A percentile compares a stretch with the other conserved stretches of the same genome.
Evolutionary conservation across 2,888 invertebrate species (phyloP).

Genomic region (Belgica antarctica): DNA sequence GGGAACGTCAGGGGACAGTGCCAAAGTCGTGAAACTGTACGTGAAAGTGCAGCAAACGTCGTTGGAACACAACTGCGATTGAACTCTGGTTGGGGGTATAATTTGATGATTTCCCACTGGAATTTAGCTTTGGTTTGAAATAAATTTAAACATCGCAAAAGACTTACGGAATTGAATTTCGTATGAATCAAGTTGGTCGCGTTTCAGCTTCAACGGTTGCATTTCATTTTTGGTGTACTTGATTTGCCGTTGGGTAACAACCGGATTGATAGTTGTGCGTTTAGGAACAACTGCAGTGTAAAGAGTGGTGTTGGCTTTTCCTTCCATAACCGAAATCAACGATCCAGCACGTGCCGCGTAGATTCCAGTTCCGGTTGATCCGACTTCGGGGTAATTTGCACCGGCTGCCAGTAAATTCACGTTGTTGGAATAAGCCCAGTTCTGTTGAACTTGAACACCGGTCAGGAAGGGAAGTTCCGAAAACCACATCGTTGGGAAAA

Average conservation of each 20-base stretch:
- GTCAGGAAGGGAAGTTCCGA: constrained; percentile 76
- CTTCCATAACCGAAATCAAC: constrained; percentile 53
- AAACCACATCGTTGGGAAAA: constrained; percentile 76
- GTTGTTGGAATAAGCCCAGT: constrained; percentile 66
- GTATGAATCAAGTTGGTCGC: constrained; percentile 35
- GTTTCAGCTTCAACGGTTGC: constrained; percentile 25
- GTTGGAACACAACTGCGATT: background rate
- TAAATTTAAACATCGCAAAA: background rate
- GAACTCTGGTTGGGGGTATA: background rate
- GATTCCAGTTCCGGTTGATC: constrained; percentile 74
- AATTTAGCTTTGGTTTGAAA: background rate
- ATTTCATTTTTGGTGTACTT: background rate
- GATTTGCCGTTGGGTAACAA: background rate
- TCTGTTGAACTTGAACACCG: constrained; percentile 66
- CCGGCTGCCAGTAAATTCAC: constrained; percentile 71
- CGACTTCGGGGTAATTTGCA: constrained; percentile 62
- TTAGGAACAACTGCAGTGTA: constrained; percentile 41
- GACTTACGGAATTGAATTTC: constrained; percentile 12
- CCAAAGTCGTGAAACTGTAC: constrained; percentile 6
- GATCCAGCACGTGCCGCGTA: constrained; percentile 60
- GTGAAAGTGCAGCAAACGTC: background rate
- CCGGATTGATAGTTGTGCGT: background rate
- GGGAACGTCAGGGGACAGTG: constrained; percentile 15
- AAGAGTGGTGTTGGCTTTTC: constrained; percentile 51
- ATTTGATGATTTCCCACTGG: background rate